Percentiles rank a stretch among this genome's conserved stretches.
phyloP scores from a whole-genome alignment of 2,113 vertebrate genomes.

The Papio anubis region DNA sequence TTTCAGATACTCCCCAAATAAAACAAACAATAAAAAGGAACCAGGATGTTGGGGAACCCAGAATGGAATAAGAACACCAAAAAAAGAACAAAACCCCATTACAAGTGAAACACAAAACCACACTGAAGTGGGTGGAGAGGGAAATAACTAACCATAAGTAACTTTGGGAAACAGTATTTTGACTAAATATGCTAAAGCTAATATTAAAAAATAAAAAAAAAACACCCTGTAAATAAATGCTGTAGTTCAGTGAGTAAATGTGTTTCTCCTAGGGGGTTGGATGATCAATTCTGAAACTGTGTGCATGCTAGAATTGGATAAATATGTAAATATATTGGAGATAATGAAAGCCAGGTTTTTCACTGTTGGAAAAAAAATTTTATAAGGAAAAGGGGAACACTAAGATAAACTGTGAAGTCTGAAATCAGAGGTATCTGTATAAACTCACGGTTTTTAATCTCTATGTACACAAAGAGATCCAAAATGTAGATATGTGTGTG shows the following conservation, averaged over 20 bases:
- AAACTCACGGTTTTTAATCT: neutral
- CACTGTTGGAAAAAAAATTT: neutral
- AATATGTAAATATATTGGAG: neutral
- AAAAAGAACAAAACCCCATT: neutral
- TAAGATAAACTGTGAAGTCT: neutral
- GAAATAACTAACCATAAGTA: neutral
- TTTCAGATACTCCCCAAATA: neutral
- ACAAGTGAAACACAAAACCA: neutral
- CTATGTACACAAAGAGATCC: no score
- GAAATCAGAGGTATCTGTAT: neutral
- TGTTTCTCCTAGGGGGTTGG: neutral
- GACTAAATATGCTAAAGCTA: neutral
- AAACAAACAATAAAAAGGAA: neutral
- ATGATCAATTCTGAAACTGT: neutral
- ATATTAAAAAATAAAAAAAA: neutral
- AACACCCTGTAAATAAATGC: neutral
- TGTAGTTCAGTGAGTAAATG: no score
- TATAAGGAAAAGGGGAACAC: neutral
- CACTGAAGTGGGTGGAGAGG: neutral
- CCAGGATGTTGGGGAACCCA: neutral
- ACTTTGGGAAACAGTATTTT: neutral
- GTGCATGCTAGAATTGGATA: neutral
- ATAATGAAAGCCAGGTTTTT: neutral
- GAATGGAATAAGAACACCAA: neutral
- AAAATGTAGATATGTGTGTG: no score